Percentiles rank a stretch among this genome's conserved stretches.
phyloP scores from a whole-genome alignment of 1,140 invertebrate genomes.

The Brachionus angularis region DNA sequence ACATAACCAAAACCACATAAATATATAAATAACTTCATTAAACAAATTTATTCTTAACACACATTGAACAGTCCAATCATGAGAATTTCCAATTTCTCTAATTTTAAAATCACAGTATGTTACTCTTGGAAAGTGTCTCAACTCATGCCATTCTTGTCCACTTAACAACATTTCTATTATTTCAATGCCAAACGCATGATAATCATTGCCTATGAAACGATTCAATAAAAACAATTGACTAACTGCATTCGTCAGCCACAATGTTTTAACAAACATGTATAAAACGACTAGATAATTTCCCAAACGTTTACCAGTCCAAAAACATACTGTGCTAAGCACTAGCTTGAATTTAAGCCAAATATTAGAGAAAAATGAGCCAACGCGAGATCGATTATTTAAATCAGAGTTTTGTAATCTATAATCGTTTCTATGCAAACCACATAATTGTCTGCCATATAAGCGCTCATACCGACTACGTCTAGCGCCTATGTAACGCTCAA shows the following conservation, averaged over 20 bases:
- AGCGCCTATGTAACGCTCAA: conserved; percentile 38
- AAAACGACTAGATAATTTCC: conserved; percentile 48
- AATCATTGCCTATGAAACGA: conserved; percentile 60
- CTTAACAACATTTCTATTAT: conserved; percentile 56
- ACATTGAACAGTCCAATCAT: conserved; percentile 43
- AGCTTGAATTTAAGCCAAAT: conserved; percentile 1
- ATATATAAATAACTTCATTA: conserved; percentile 42
- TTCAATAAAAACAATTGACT: conserved; percentile 62
- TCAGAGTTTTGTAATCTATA: conserved; percentile 15
- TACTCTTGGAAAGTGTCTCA: conserved; percentile 59
- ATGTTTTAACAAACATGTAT: conserved; percentile 60
- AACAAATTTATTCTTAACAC: conserved; percentile 42
- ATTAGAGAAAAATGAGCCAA: not conserved
- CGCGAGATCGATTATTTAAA: not conserved
- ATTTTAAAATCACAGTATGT: conserved; percentile 54
- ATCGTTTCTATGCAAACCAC: too few relatives aligned
- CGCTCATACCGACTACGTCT: conserved; percentile 38
- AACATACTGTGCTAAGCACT: conserved; percentile 15
- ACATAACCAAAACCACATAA: conserved; percentile 44
- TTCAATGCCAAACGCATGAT: conserved; percentile 56
- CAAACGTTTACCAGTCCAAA: conserved; percentile 29
- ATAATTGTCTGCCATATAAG: not conserved
- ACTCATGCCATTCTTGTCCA: conserved; percentile 56
- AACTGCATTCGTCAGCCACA: conserved; percentile 61
- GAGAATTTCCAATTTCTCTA: conserved; percentile 37